phyloP scores from a whole-genome alignment of 35 echinoderm and acorn worm species.

The Amphiura filiformis region DNA sequence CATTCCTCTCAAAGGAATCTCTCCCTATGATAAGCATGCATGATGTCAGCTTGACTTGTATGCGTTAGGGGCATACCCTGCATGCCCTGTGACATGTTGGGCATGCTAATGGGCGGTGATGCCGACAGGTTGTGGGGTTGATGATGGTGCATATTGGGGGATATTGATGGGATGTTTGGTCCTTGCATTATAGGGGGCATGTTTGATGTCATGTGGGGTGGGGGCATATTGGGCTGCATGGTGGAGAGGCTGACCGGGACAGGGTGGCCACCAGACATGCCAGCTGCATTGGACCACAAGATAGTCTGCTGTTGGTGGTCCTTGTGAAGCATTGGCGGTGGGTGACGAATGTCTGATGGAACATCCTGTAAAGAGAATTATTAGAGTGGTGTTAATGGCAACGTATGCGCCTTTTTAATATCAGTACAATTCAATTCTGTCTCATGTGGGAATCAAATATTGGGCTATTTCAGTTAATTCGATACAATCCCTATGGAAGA shows the following conservation, averaged over 20 bases:
- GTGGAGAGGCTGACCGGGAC: background rate
- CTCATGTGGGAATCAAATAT: too few species aligned
- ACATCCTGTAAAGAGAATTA: too few species aligned
- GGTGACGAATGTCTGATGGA: background rate
- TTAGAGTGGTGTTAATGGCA: too few species aligned
- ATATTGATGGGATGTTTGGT: background rate
- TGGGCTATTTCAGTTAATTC: too few species aligned
- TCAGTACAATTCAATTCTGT: too few species aligned
- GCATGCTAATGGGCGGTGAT: background rate
- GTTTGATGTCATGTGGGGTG: background rate
- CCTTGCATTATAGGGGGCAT: background rate
- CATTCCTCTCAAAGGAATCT: background rate
- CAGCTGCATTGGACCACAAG: background rate
- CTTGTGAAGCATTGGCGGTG: background rate
- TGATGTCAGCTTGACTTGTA: background rate
- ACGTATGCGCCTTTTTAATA: too few species aligned
- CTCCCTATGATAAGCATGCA: background rate
- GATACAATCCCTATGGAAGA: too few species aligned
- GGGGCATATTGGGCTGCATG: background rate
- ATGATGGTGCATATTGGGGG: background rate
- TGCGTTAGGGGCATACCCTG: background rate
- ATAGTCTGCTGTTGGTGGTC: background rate
- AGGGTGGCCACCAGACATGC: background rate
- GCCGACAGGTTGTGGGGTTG: background rate
- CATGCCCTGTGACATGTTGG: background rate